Evolutionary conservation across 2,797 vertebrate species (phyloP).

Genomic region (Serranus cabrilla): DNA sequence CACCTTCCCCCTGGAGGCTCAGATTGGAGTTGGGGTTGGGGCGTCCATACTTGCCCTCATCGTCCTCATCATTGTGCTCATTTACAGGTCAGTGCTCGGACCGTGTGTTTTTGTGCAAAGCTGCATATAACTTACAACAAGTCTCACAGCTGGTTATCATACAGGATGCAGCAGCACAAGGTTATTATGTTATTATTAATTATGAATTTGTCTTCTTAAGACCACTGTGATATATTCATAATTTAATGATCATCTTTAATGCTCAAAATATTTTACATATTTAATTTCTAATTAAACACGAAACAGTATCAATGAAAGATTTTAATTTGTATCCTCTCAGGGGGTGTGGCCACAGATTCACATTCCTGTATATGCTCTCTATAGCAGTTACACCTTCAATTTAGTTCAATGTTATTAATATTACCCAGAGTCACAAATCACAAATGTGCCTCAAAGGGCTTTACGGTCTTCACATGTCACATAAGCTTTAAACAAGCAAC

Average conservation of each 20-base stretch:
- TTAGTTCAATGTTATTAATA: too few relatives aligned
- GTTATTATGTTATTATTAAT: not conserved
- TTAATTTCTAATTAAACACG: too few relatives aligned
- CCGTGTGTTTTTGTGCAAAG: not conserved
- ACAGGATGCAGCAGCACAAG: not conserved
- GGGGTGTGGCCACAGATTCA: too few relatives aligned
- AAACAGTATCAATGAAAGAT: too few relatives aligned
- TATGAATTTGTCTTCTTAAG: too few relatives aligned
- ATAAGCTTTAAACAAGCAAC: not conserved
- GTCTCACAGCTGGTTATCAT: not conserved
- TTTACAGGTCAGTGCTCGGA: constrained; percentile 90
- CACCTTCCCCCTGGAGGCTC: constrained; percentile 95
- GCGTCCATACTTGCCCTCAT: constrained; percentile 94
- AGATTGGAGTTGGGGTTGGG: constrained; percentile 94
- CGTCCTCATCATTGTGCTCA: constrained; percentile 95
- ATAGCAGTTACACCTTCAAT: not conserved
- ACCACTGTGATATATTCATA: too few relatives aligned
- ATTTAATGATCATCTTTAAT: not conserved
- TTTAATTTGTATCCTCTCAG: too few relatives aligned
- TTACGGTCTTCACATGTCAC: not conserved
- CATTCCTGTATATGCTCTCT: too few relatives aligned
- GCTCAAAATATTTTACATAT: not conserved
- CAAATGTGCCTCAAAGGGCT: too few relatives aligned
- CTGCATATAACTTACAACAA: not conserved
- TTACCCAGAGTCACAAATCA: too few relatives aligned